These are phyloP conservation scores for Druon quercuslanigerum DNA, from an alignment of 1,140 invertebrate species.

Conservation along the genomic window DNA sequence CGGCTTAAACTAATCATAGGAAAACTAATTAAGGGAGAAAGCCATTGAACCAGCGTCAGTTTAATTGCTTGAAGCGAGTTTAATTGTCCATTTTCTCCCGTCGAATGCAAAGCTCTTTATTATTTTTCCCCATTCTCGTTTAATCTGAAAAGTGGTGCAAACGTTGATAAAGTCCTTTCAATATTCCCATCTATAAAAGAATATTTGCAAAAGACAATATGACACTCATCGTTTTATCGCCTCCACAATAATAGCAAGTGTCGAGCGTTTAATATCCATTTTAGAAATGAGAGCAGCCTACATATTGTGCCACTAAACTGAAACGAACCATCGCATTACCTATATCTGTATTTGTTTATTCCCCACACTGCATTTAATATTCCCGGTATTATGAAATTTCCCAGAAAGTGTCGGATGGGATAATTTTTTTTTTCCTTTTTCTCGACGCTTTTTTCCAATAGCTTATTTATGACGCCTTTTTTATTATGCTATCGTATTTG, in stretches of 20 bases:
- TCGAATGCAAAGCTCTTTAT: constrained; percentile 15
- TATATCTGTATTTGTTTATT: no score
- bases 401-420: no score
- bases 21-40: constrained; percentile 8
- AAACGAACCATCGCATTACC: not conserved
- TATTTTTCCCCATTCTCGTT: not conserved
- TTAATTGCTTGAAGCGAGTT: constrained; percentile 8
- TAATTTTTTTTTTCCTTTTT: no score
- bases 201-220: not conserved
- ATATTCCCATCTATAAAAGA: constrained; percentile 5
- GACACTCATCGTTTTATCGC: not conserved
- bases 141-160: not conserved
- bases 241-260: not conserved
- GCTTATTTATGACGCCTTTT: no score
- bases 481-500: no score
- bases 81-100: constrained; percentile 19
- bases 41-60: constrained; percentile 10
- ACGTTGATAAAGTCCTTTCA: not conserved
- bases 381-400: no score
- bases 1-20: not conserved
- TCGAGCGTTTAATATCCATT: not conserved
- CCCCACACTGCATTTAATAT: no score
- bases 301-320: not conserved
- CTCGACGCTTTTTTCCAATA: no score
- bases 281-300: not conserved